Percentiles rank a stretch among this genome's conserved stretches.
These are phyloP conservation scores for Popillia japonica DNA, from an alignment of 1,140 invertebrate genomes.

Conservation along the genomic window DNA sequence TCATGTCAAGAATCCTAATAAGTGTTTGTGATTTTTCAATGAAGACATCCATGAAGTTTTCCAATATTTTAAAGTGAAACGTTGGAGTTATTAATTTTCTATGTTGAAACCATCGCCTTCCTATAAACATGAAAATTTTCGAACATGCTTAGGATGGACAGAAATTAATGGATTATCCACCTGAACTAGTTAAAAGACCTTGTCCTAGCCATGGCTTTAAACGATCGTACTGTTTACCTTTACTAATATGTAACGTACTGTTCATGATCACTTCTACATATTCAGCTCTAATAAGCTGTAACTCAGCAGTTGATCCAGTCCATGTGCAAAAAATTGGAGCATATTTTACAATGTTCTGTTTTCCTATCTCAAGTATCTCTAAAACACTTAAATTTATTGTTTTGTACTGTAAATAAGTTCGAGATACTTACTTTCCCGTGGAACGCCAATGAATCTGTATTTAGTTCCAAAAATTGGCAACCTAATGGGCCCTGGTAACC, in stretches of 20 bases:
- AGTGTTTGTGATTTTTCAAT: conserved; percentile 77
- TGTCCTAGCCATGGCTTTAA: conserved; percentile 65
- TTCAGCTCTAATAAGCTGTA: conserved; percentile 53
- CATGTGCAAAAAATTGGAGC: conserved; percentile 52
- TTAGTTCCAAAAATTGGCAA: conserved; percentile 9
- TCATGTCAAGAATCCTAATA: conserved; percentile 68
- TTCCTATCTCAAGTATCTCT: conserved; percentile 4
- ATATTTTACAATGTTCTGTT: conserved; percentile 29
- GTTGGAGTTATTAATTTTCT: conserved; percentile 88
- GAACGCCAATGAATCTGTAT: conserved; percentile 11
- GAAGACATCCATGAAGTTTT: conserved; percentile 85
- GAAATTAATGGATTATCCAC: conserved; percentile 51
- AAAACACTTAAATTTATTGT: not conserved
- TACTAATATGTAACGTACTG: conserved; percentile 66
- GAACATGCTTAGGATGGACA: not conserved
- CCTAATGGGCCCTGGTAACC: not conserved
- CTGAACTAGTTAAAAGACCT: conserved; percentile 65
- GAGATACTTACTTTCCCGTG: not conserved
- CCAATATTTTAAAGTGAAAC: conserved; percentile 89
- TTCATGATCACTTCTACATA: conserved; percentile 62
- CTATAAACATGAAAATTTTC: conserved; percentile 47
- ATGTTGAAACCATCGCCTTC: conserved; percentile 76
- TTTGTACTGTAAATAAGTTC: not conserved
- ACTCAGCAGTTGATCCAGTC: conserved; percentile 47
- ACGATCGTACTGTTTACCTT: conserved; percentile 66